Evolutionary conservation across 2,113 vertebrate genomes (phyloP).

Genomic region (Misgurnus mizolepis): DNA sequence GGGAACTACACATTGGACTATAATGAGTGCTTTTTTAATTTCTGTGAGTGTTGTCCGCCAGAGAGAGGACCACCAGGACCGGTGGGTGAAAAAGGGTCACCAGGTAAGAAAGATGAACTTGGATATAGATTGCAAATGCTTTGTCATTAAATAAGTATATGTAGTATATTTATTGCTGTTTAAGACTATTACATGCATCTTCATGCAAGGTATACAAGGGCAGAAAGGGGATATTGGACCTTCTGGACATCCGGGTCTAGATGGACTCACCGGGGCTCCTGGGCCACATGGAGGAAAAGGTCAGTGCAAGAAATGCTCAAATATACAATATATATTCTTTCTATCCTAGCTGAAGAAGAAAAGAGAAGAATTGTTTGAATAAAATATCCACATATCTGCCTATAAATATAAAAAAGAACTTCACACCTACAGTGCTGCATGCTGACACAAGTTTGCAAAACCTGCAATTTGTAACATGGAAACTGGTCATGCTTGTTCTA

Average conservation of each 20-base stretch:
- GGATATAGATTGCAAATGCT: background rate
- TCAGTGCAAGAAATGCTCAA: constrained; percentile 49
- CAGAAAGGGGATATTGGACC: constrained; percentile 78
- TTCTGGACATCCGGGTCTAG: constrained; percentile 70
- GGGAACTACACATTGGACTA: constrained; percentile 83
- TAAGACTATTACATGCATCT: background rate
- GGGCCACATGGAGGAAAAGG: constrained; percentile 86
- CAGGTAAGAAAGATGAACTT: constrained; percentile 71
- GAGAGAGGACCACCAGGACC: constrained; percentile 74
- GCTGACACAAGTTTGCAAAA: constrained; percentile 21
- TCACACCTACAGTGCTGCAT: background rate
- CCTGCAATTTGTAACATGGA: background rate
- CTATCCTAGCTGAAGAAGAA: too few relatives aligned
- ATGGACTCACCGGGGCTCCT: constrained; percentile 76
- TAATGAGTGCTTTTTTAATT: constrained; percentile 86
- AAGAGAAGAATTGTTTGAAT: too few relatives aligned
- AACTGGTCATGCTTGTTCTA: background rate
- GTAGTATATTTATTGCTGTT: background rate
- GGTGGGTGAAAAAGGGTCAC: constrained; percentile 73
- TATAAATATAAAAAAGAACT: background rate
- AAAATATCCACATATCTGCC: background rate
- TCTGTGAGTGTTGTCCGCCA: constrained; percentile 88
- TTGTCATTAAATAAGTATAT: background rate
- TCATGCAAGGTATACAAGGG: constrained; percentile 79
- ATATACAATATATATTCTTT: too few relatives aligned